A percentile compares a stretch with the other conserved stretches of the same genome.
Conservation (phyloP, 1,140 invertebrate genomes). For the Rhagoletis zephyria region DNA sequence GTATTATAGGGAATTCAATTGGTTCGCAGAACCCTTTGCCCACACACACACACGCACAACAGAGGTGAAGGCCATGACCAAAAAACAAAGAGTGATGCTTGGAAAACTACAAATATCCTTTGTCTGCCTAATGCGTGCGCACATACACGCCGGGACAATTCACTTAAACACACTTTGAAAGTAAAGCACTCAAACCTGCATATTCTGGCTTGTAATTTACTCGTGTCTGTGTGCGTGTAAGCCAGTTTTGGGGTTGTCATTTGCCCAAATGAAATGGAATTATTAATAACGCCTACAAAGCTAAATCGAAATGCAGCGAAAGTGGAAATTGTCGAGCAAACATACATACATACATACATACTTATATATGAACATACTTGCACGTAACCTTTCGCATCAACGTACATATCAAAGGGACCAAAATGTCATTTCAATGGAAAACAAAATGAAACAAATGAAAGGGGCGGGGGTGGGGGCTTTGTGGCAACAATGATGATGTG, state of each 20-base stretch:
- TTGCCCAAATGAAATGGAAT: conserved; percentile 14
- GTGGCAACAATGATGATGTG: no score
- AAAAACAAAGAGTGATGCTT: conserved; percentile 22
- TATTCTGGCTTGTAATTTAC: no score
- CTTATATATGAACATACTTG: neutral
- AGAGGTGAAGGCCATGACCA: conserved; percentile 4
- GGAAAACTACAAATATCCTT: conserved; percentile 28
- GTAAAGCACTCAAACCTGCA: neutral
- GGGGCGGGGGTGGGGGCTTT: no score
- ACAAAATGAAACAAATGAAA: neutral
- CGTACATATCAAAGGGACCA: neutral
- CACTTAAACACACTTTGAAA: neutral
- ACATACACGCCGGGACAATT: neutral
- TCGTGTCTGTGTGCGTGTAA: no score
- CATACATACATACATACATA: neutral
- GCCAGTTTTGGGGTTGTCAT: no score
- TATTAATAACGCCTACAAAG: conserved; percentile 31
- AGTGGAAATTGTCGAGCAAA: neutral
- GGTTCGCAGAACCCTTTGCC: neutral
- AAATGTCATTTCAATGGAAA: conserved; percentile 24
- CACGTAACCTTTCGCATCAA: neutral
- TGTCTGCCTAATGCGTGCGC: neutral
- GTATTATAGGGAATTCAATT: neutral
- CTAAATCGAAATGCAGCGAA: conserved; percentile 1
- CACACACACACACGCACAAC: neutral